phyloP scores from a whole-genome alignment of 2,113 vertebrate species.

The Paracanthobrama guichenoti region DNA sequence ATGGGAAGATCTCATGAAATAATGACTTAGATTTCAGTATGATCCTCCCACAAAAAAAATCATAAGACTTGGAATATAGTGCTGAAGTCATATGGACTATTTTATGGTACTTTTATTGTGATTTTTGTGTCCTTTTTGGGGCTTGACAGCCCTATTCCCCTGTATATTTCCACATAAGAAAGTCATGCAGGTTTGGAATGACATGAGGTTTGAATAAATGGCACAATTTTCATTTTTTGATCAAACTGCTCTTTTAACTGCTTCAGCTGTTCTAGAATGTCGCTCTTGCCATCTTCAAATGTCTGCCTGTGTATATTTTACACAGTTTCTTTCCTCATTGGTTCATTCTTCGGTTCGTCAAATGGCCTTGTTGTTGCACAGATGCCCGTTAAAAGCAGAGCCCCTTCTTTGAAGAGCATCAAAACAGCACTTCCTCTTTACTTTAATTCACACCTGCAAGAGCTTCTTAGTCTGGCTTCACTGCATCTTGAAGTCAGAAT shows the following conservation, averaged over 20 bases:
- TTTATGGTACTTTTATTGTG: background rate
- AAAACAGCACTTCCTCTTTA: background rate
- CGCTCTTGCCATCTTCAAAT: background rate
- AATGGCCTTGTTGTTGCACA: background rate
- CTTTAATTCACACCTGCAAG: background rate
- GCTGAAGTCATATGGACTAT: background rate
- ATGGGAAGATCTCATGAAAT: background rate
- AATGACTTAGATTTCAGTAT: background rate
- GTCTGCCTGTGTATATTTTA: background rate
- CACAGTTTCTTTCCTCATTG: background rate
- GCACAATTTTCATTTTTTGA: background rate
- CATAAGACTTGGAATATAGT: background rate
- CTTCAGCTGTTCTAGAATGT: background rate
- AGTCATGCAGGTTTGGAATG: background rate
- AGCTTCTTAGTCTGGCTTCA: background rate
- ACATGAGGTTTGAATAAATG: background rate
- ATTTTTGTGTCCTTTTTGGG: background rate
- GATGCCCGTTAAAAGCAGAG: background rate
- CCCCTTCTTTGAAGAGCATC: constrained; percentile 1
- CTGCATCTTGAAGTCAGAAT: constrained; percentile 37
- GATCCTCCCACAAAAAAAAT: background rate
- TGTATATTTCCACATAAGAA: background rate
- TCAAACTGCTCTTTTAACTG: background rate
- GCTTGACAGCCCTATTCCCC: background rate
- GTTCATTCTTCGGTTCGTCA: background rate